Evolutionary conservation across 2,113 vertebrate species (phyloP).

Genomic region (Raja brachyura): DNA sequence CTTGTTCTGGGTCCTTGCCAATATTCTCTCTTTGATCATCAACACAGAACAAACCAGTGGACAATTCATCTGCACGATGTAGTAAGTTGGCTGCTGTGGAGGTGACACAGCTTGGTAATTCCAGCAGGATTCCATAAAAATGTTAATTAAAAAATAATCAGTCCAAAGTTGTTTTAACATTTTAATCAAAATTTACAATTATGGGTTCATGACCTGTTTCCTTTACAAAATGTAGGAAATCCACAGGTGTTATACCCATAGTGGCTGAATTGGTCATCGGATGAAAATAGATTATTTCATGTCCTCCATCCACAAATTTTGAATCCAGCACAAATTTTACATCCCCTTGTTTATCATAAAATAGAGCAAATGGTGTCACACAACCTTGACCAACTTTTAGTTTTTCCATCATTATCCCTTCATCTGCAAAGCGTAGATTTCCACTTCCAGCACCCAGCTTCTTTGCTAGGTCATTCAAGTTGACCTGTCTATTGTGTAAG

Average conservation of each 20-base stretch:
- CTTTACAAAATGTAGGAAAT: slow-evolving; percentile 76
- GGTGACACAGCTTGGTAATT: too few species aligned
- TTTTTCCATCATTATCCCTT: slow-evolving; percentile 76
- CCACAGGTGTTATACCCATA: slow-evolving; percentile 70
- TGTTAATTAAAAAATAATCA: too few species aligned
- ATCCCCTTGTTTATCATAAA: slow-evolving; percentile 66
- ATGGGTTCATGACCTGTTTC: slow-evolving; percentile 78
- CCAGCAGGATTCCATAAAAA: neutral
- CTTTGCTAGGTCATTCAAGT: slow-evolving; percentile 81
- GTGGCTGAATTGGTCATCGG: slow-evolving; percentile 86
- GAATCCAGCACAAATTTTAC: slow-evolving; percentile 77
- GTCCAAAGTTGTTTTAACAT: too few species aligned
- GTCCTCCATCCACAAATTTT: slow-evolving; percentile 66
- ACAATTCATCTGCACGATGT: neutral
- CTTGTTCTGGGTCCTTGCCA: neutral
- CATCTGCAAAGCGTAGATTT: slow-evolving; percentile 82
- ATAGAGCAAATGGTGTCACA: slow-evolving; percentile 74
- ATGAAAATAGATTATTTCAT: slow-evolving; percentile 77
- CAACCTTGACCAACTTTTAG: slow-evolving; percentile 79
- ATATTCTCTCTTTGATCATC: neutral
- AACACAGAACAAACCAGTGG: neutral
- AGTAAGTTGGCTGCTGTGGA: neutral
- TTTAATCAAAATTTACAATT: slow-evolving; percentile 56
- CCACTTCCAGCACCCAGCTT: slow-evolving; percentile 76
- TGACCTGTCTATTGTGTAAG: slow-evolving; percentile 73